Evolutionary conservation across 2,888 invertebrate species (phyloP).

Genomic region (Synanthedon formicaeformis): DNA sequence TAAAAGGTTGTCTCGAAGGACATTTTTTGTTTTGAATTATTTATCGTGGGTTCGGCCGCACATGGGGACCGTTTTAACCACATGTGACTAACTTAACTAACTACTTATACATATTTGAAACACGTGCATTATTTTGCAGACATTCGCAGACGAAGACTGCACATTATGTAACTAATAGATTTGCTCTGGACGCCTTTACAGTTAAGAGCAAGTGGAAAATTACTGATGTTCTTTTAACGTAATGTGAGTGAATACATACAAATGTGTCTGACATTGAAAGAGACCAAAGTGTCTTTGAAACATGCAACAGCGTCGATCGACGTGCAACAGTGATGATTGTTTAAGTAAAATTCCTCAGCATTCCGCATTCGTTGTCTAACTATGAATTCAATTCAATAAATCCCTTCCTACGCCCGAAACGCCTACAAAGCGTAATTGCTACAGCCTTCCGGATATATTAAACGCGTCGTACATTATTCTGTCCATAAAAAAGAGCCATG

Average conservation of each 20-base stretch:
- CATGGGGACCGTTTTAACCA: slow-evolving; percentile 19
- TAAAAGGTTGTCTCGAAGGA: slow-evolving; percentile 59
- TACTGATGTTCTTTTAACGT: slow-evolving; percentile 5
- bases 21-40: slow-evolving; percentile 48
- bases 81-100: slow-evolving; percentile 7
- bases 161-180: slow-evolving; percentile 3
- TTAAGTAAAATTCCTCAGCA: slow-evolving; percentile 4
- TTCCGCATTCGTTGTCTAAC: slow-evolving; percentile 23
- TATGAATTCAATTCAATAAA: slow-evolving; percentile 14
- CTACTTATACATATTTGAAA: neutral
- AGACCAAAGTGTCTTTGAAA: slow-evolving; percentile 23
- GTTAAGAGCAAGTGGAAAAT: slow-evolving; percentile 11
- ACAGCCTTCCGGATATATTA: slow-evolving; percentile 45
- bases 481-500: slow-evolving; percentile 35
- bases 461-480: slow-evolving; percentile 16
- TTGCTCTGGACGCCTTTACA: slow-evolving; percentile 6
- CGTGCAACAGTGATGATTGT: slow-evolving; percentile 24
- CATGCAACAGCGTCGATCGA: slow-evolving; percentile 20
- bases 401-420: slow-evolving; percentile 27
- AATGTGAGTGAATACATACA: slow-evolving; percentile 1
- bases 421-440: slow-evolving; percentile 41
- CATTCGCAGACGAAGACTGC: slow-evolving; percentile 4
- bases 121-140: neutral
- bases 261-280: slow-evolving; percentile 10
- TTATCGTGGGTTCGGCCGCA: slow-evolving; percentile 28